Percentiles rank a stretch among this genome's conserved stretches.
Conservation (phyloP, 2,113 vertebrate species). For the Typhlomys cinereus region DNA sequence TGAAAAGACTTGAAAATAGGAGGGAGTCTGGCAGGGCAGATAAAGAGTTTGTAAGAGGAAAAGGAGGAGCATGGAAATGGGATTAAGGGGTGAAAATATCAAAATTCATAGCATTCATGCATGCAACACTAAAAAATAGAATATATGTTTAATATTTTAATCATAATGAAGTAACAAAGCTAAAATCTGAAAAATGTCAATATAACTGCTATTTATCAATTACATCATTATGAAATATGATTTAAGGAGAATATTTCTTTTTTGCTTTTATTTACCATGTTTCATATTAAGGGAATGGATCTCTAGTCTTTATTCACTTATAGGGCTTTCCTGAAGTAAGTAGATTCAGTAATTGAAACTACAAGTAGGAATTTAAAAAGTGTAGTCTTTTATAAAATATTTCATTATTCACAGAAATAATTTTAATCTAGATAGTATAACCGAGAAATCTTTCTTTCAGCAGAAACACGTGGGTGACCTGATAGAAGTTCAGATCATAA, state of each 20-base stretch:
- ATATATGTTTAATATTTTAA: no score
- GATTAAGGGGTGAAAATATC: no score
- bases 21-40: no score
- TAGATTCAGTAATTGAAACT: neutral
- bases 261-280: neutral
- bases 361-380: neutral
- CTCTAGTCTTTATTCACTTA: neutral
- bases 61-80: no score
- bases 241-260: neutral
- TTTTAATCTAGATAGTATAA: neutral
- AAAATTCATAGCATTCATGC: no score
- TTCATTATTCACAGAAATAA: neutral
- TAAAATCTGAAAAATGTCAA: neutral
- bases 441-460: neutral
- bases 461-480: neutral
- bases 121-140: no score
- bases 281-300: neutral
- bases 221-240: neutral
- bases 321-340: neutral
- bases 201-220: neutral
- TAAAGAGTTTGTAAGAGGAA: no score
- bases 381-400: neutral
- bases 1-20: no score
- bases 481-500: neutral
- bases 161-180: neutral